Percentiles rank a stretch among this genome's conserved stretches.
These are phyloP conservation scores for Lasioglossum zephyrum DNA, from an alignment of 2,888 invertebrate species.

Conservation along the genomic window DNA sequence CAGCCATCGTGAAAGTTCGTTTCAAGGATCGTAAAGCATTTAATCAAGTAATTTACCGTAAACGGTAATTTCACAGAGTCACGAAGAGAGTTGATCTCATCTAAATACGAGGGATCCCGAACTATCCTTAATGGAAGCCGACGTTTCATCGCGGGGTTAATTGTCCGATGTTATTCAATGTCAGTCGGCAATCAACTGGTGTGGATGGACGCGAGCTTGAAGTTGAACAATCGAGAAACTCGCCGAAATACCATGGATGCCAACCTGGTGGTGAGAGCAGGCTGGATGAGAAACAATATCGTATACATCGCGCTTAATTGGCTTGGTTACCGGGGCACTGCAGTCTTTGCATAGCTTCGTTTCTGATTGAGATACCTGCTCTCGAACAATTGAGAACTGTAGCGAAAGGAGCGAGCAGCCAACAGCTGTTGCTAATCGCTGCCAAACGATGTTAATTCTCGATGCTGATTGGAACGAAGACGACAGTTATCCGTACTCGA, in stretches of 20 bases:
- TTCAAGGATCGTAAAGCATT: background rate
- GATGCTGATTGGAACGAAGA: background rate
- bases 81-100: background rate
- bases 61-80: background rate
- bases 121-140: background rate
- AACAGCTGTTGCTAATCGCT: background rate
- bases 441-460: background rate
- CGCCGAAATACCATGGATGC: background rate
- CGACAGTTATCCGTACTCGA: no score
- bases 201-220: background rate
- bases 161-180: slow-evolving; percentile 6
- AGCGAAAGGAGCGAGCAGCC: background rate
- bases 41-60: background rate
- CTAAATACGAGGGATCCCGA: background rate
- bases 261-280: background rate
- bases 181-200: background rate
- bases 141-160: background rate
- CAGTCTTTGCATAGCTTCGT: slow-evolving; percentile 2
- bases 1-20: background rate
- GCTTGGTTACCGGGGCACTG: background rate
- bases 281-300: background rate
- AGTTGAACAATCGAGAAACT: slow-evolving; percentile 16
- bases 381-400: background rate
- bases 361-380: background rate
- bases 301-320: slow-evolving; percentile 10